Base-by-base conservation (phyloP, 1,140 invertebrate genomes). In the Oryctes rhinoceros region DNA sequence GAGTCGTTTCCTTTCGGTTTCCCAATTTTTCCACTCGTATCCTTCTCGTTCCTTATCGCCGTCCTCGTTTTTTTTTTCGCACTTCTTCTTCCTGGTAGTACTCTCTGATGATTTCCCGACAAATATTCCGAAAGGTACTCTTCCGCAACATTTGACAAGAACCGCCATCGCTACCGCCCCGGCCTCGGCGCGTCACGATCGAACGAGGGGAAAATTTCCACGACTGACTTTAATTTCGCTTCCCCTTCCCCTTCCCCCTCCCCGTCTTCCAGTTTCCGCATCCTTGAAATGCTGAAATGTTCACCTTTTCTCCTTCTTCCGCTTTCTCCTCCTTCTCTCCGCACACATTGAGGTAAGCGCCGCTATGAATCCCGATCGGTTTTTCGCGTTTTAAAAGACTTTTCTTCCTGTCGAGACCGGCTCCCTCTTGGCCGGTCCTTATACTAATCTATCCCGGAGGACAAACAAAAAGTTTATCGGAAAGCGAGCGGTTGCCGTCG, bases 401-500 rank as follows among this genome's bases (percentile, higher is more conserved):
- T 71, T 20, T 62, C 20, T 62, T 24, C 35, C 35, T 24, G 65
- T n/a, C 15, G 53, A 59, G 18, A 18, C 53, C 39, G 39, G 53
- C 15, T 59, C 65, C 65, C 65, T 71, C 24, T 59, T 18, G 53
- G 53, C 20, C 37, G 10, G 24, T 7, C 3, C 24, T 71, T 13
- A 24, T 24, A 13, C 35, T 71, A 71, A 71, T 71, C 65, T 37
- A 37, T 71, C 65, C 65, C 65, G 24, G 65, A 71, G 65, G 35
- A 71, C 65, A 71, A 71, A 71, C 65, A 71, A 71, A 71, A 71
- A 71, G 65, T 71, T 71, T 71, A 71, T 71, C 65, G 65, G 65
- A 35, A 71, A 24, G 35, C 35, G 65, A 67, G 5, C 65, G 65
- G 37, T 24, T 37, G 65, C 18, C 65, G 35, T 1, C 24, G 24